Percentiles rank a stretch among this genome's conserved stretches.
Evolutionary conservation across 2,797 vertebrate species (phyloP).

Genomic region (Acanthis flammea): DNA sequence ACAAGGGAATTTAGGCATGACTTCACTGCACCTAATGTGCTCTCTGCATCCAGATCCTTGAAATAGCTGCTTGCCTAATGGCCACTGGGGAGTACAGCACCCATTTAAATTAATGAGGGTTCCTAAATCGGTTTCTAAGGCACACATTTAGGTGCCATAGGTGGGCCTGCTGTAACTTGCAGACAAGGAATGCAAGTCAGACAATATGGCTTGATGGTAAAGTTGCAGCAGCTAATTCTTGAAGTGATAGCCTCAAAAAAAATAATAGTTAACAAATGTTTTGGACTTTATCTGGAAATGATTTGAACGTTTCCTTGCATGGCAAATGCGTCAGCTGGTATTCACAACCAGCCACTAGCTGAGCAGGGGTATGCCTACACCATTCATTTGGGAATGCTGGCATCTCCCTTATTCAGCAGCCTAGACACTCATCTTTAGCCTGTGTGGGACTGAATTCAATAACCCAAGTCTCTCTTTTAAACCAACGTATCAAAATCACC

Average conservation of each 20-base stretch:
- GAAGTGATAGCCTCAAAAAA: neutral
- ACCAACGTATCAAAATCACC: neutral
- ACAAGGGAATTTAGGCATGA: neutral
- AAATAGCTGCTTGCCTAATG: neutral
- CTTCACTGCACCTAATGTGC: neutral
- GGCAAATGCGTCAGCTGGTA: neutral
- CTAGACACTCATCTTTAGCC: neutral
- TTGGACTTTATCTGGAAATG: neutral
- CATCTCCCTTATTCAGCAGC: neutral
- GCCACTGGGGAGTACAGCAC: neutral
- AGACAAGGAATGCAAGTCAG: neutral
- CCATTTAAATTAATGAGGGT: neutral
- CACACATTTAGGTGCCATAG: neutral
- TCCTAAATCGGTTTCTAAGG: neutral
- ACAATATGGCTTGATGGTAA: rapidly evolving
- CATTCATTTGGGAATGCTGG: neutral
- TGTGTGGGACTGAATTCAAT: neutral
- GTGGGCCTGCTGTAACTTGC: neutral
- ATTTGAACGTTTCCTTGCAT: neutral
- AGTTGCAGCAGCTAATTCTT: neutral
- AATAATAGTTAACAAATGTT: conserved; percentile 1
- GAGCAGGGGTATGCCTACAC: neutral
- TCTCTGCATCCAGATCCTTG: neutral
- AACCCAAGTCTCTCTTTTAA: neutral
- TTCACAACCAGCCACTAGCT: neutral